Evolutionary conservation across 2,888 invertebrate species (phyloP).

Genomic region (Hypsopygia costalis): DNA sequence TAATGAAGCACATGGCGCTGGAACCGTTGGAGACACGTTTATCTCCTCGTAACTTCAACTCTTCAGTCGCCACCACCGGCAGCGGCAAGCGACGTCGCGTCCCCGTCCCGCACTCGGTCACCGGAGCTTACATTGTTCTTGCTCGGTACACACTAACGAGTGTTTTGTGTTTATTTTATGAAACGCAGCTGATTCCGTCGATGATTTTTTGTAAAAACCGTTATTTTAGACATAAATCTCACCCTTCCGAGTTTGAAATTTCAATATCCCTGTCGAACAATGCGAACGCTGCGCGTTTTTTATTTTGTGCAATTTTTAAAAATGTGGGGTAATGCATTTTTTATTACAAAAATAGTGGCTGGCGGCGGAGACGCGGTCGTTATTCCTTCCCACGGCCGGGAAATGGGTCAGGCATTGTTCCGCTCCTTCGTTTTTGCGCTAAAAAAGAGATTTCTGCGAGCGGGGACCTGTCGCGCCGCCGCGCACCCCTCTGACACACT

Average conservation of each 20-base stretch:
- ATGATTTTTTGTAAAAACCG: conserved; percentile 68
- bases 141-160: conserved; percentile 28
- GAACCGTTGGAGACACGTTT: no score
- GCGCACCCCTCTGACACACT: conserved; percentile 66
- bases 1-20: no score
- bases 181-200: conserved; percentile 58
- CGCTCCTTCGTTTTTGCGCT: conserved; percentile 66
- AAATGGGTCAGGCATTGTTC: conserved; percentile 78
- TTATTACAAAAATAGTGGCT: conserved; percentile 61
- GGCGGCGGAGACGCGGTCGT: conserved; percentile 62
- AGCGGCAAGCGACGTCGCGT: no score
- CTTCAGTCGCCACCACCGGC: no score
- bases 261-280: conserved; percentile 68
- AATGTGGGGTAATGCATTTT: conserved; percentile 80
- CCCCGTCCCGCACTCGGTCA: no score
- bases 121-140: conserved; percentile 4
- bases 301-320: conserved; percentile 55
- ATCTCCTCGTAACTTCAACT: no score
- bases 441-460: conserved; percentile 71
- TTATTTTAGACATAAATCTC: conserved; percentile 76
- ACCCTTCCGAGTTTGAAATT: conserved; percentile 72
- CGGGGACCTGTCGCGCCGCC: conserved; percentile 54
- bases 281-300: conserved; percentile 60
- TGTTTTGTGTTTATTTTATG: conserved; percentile 27
- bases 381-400: conserved; percentile 79